Conservation (phyloP, 2,888 invertebrate species). For the Eurois occulta region DNA sequence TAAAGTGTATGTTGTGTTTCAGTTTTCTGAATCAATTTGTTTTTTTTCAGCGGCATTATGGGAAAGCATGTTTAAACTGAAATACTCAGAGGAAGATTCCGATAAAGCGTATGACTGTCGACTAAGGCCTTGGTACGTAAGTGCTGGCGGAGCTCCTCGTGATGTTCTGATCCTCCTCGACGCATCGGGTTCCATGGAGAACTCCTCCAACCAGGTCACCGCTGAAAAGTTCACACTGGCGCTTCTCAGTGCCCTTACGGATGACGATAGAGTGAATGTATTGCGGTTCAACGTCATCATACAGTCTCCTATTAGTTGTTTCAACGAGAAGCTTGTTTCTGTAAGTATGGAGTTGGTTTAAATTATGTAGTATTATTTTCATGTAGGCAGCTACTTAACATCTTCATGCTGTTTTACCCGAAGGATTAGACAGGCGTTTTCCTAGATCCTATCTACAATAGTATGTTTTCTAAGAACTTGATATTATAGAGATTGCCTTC, state of each 20-base stretch:
- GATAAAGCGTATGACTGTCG: conserved; percentile 85
- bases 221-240: conserved; percentile 82
- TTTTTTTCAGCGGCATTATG: conserved; percentile 80
- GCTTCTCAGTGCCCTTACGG: conserved; percentile 85
- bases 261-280: conserved; percentile 87
- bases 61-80: conserved; percentile 83
- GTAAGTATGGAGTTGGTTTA: conserved; percentile 71
- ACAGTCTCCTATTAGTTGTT: conserved; percentile 84
- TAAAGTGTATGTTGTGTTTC: background rate
- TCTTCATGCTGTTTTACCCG: background rate
- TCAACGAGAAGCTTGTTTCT: conserved; percentile 83
- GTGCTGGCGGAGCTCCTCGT: conserved; percentile 85
- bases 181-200: conserved; percentile 86
- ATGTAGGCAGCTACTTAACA: background rate
- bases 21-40: background rate
- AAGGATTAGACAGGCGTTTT: background rate
- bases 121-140: conserved; percentile 87
- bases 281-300: conserved; percentile 82
- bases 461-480: background rate
- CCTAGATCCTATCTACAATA: background rate
- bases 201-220: conserved; percentile 81
- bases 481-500: background rate
- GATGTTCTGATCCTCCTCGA: conserved; percentile 85
- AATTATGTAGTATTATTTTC: background rate
- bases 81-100: conserved; percentile 70